These are phyloP conservation scores for Drosophila trapezifrons DNA, from an alignment of 1,140 invertebrate species.

Conservation along the genomic window DNA sequence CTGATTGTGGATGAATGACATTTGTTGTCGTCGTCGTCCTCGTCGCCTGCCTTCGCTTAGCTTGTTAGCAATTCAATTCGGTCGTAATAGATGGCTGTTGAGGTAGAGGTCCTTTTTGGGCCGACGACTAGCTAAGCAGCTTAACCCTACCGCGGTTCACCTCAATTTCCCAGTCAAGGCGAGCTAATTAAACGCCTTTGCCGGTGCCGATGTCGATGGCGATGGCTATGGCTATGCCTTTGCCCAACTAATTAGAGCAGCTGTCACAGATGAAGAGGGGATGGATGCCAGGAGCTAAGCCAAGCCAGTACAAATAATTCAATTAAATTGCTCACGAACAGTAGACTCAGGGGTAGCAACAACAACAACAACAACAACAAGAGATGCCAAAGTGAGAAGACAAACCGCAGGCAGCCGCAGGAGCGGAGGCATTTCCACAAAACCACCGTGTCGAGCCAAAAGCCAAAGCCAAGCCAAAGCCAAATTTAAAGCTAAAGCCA, in stretches of 20 bases:
- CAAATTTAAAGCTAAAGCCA: slow-evolving; percentile 3
- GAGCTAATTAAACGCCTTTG: slow-evolving; percentile 70
- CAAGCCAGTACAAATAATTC: slow-evolving; percentile 70
- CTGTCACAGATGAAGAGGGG: slow-evolving; percentile 60
- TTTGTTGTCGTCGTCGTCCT: slow-evolving; percentile 31
- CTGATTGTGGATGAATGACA: slow-evolving; percentile 51
- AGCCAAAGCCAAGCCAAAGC: slow-evolving; percentile 29
- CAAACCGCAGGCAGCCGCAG: slow-evolving; percentile 54
- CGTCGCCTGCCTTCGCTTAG: slow-evolving; percentile 12
- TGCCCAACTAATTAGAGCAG: slow-evolving; percentile 69
- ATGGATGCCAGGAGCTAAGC: slow-evolving; percentile 7
- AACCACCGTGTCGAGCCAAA: slow-evolving; percentile 58
- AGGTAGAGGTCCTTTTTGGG: slow-evolving; percentile 17
- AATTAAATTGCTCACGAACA: slow-evolving; percentile 67
- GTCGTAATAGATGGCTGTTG: slow-evolving; percentile 55
- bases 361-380: slow-evolving; percentile 5
- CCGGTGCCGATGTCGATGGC: neutral
- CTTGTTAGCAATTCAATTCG: slow-evolving; percentile 66
- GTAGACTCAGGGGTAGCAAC: neutral
- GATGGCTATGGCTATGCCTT: slow-evolving; percentile 14
- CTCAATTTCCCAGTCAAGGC: slow-evolving; percentile 52
- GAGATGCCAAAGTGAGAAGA: slow-evolving; percentile 4
- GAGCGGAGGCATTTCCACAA: slow-evolving; percentile 45
- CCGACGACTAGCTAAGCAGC: slow-evolving; percentile 48
- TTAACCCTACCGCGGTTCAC: slow-evolving; percentile 73